Conservation (phyloP, 2,797 vertebrate genomes). For the Poecilia velifera region DNA sequence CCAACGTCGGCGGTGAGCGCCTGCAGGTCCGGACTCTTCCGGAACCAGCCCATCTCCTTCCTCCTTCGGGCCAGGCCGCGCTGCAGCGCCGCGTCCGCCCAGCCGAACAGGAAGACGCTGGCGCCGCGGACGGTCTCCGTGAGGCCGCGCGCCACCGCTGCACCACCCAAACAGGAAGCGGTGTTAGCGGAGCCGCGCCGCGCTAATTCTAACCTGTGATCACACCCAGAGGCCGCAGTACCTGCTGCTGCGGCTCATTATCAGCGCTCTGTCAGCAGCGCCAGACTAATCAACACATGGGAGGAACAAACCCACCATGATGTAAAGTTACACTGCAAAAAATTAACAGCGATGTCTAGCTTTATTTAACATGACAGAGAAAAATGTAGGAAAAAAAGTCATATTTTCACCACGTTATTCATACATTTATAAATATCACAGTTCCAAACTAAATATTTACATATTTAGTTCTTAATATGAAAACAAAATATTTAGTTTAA, state of each 20-base stretch:
- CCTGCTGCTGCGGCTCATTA: conserved; percentile 22
- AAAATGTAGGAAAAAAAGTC: too few relatives aligned
- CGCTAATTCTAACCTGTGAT: conserved; percentile 18
- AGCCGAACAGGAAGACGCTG: conserved; percentile 83
- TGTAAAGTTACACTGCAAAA: too few relatives aligned
- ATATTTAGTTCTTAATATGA: too few relatives aligned
- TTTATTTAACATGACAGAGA: too few relatives aligned
- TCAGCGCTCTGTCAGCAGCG: conserved; percentile 35
- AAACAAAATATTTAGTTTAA: too few relatives aligned
- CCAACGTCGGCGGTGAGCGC: conserved; percentile 74
- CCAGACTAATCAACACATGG: conserved; percentile 45
- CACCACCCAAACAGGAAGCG: background rate
- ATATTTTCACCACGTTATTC: too few relatives aligned
- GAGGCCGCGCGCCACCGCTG: conserved; percentile 78
- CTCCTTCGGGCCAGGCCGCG: conserved; percentile 80
- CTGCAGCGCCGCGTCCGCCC: conserved; percentile 76
- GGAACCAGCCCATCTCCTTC: conserved; percentile 84
- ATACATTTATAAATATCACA: too few relatives aligned
- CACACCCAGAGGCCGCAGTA: conserved; percentile 2
- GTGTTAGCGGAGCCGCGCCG: too few relatives aligned
- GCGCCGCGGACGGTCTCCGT: conserved; percentile 71
- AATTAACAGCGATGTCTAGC: too few relatives aligned
- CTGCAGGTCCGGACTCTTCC: conserved; percentile 58
- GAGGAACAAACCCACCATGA: background rate
- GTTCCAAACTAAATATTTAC: too few relatives aligned